phyloP scores from a whole-genome alignment of 2,888 invertebrate species.

The Philhelius pedissequus region DNA sequence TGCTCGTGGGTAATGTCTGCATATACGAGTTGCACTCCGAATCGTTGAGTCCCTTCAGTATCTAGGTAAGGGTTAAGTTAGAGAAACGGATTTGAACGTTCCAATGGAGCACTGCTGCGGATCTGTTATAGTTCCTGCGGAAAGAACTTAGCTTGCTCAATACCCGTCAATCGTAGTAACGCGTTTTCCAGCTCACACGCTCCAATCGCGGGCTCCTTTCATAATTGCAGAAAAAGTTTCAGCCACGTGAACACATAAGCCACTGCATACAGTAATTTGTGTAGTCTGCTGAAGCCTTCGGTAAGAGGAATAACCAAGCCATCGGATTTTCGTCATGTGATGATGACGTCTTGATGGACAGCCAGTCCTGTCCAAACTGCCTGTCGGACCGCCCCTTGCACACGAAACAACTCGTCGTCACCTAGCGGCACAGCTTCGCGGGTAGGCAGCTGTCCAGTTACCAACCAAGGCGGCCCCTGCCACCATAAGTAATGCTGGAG shows the following conservation, averaged over 20 bases:
- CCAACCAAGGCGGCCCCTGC: neutral
- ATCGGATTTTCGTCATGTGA: neutral
- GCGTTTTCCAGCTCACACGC: constrained; percentile 5
- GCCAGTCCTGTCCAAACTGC: neutral
- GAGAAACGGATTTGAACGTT: neutral
- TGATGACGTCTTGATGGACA: neutral
- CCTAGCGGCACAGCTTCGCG: neutral
- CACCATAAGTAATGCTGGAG: neutral
- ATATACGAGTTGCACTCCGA: neutral
- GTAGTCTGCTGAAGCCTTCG: neutral
- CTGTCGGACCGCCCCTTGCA: neutral
- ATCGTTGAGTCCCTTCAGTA: neutral
- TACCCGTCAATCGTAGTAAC: neutral
- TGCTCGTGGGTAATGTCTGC: neutral
- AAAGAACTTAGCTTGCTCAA: neutral
- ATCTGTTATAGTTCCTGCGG: neutral
- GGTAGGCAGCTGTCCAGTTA: too few relatives aligned
- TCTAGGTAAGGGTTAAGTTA: constrained; percentile 20
- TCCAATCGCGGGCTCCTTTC: neutral
- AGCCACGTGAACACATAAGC: neutral
- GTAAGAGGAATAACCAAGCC: neutral
- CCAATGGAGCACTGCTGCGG: neutral
- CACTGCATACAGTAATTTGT: neutral
- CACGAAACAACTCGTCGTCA: neutral
- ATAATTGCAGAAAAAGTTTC: neutral